Evolutionary conservation across 2,113 vertebrate genomes (phyloP), one percentile per base, ranked within the genome.

Genomic region (Osmerus eperlanus): DNA sequence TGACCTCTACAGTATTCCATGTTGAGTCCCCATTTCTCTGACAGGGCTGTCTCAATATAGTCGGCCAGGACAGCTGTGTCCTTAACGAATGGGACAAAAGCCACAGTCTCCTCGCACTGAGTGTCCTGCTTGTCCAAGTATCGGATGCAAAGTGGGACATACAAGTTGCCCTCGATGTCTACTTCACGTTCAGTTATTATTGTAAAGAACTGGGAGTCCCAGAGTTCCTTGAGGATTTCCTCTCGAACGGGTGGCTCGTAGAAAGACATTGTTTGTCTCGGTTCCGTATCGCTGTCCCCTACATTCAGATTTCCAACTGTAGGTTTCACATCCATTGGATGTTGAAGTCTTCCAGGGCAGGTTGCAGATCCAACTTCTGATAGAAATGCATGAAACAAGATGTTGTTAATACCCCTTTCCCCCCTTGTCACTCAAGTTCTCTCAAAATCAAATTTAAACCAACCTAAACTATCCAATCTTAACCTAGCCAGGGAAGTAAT

Each of bases 21-120:
- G 77, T 92, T 90, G 15, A 93, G 86, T 6, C 92, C 92, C 90
- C 91, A 93, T 61, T 93, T 93, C 72, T 93, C 90, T 28, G 92
- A 89, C 56, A 93, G 83, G 1, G 81, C 77, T 0, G 78, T 84
- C 67, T 90, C 90, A 36, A 93, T 76, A 5, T 83, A 54, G 1
- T 91, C 90, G 0, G 84, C 67, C n/a, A 92, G 89, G 16, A 71
- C 65, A 23, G 12, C 53, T 1, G 85, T 59, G 77, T 91, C 87
- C 60, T 84, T 73, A 2, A 11, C 21, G 18, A 89, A 83, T 0
- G 90, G 91, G 74, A 93, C 80, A 51, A 93, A 90, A 23, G 90
- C 91, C 67, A 93, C 64, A 0, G 90, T 89, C 62, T 93, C 92
- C 78, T 93, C 92, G 68, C 91, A 91, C 64, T 91, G 90, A 29